Base-by-base conservation (phyloP, 1,140 invertebrate species). In the Temnothorax longispinosus region DNA sequence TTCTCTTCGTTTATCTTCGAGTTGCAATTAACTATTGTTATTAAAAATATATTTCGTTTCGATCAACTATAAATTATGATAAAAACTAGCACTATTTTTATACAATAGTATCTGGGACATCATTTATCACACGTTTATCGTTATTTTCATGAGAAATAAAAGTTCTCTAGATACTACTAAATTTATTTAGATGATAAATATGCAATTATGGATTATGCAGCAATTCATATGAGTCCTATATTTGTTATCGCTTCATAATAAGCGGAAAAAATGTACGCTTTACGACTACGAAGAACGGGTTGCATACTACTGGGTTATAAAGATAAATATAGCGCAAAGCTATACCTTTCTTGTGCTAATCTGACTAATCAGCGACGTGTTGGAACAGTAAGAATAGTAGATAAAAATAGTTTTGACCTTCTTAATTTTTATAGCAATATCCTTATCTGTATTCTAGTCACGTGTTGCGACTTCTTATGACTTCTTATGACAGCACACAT, bases 281-380 rank as follows among this genome's bases (percentile, higher is more conserved):
- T 58, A 62, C 88, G 38, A 71, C 21, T 50, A 56, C 15, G 84
- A 74, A 72, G 60, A 89, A 58, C 75, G 44, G 75, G 62, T 89
- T 89, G 88, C 88, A 89, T 89, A 89, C 15, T 87, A 76, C 56
- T 44, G 74, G 56, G 76, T n/a, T 54, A 58, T 77, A 77, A 77
- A 71, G 50, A 81, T 71, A 44, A 87, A 87, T 74, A 71, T 54
- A 38, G 21, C 50, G 13, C 32, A 35, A 18, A 69, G 7, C 13
- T 13, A 47, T 27, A 78, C 62, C 52, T 89, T 89, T 89, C 74
- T 89, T 89, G 85, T 89, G 88, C 72, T 87, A 89, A 89, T 88
- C 86, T 13, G 41, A 77, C 72, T 87, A 89, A 89, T 87, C 60
- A 58, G 80, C 84, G 47, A 72, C 54, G 71, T 85, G 87, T 62